phyloP scores from a whole-genome alignment of 1,140 invertebrate species.

The Caenorhabditis remanei region DNA sequence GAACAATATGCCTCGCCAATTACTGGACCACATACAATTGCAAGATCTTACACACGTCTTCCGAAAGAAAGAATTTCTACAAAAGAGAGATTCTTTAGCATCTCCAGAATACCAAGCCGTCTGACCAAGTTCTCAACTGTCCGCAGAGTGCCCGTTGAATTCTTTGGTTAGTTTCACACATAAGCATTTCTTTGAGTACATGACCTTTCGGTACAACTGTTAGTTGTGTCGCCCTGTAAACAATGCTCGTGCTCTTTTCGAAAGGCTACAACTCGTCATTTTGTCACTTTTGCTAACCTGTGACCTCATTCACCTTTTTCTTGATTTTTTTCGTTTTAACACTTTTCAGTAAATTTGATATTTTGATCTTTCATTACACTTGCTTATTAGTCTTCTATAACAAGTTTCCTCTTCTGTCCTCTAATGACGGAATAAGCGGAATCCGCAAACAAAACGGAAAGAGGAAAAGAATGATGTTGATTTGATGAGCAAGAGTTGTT shows the following conservation, averaged over 20 bases:
- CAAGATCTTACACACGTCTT: background rate
- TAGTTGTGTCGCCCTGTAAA: conserved; percentile 37
- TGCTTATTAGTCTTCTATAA: background rate
- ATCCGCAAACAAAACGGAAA: conserved; percentile 41
- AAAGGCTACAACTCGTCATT: conserved; percentile 27
- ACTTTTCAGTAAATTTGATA: background rate
- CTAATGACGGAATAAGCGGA: conserved; percentile 10
- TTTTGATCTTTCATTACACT: conserved; percentile 35
- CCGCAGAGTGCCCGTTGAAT: conserved; percentile 9
- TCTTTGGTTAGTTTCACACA: conserved; percentile 29
- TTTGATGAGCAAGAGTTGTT: conserved; percentile 30
- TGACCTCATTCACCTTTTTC: background rate
- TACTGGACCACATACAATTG: conserved; percentile 14
- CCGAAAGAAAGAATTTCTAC: conserved; percentile 5
- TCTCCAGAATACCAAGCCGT: conserved; percentile 31
- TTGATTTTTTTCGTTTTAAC: background rate
- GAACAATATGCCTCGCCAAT: background rate
- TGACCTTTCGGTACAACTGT: conserved; percentile 21
- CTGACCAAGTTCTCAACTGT: conserved; percentile 17
- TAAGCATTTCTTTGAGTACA: background rate
- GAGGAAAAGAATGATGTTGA: background rate
- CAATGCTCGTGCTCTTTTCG: conserved; percentile 1
- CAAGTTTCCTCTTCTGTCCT: conserved; percentile 21
- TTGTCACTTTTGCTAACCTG: background rate
- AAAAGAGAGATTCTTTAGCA: conserved; percentile 36